Evolutionary conservation across 1,140 invertebrate genomes (phyloP), one percentile per base, ranked within the genome.

Genomic region (Semibalanus balanoides): DNA sequence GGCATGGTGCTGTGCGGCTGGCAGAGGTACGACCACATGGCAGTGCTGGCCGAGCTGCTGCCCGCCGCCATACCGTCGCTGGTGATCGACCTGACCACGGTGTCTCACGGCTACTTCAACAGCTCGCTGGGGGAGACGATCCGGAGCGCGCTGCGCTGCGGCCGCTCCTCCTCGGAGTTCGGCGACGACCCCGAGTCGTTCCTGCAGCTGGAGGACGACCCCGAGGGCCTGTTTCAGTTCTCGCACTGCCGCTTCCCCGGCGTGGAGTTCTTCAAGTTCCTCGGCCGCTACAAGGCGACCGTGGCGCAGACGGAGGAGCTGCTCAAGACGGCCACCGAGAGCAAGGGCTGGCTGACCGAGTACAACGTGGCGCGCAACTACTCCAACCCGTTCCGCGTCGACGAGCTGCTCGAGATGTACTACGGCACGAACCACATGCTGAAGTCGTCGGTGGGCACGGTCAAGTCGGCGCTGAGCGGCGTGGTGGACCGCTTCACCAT

Each of bases 311-410:
- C 84, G 3, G 80, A 82, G 71, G 80, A 82, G 51, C 83, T 82
- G 75, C 73, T 83, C 25, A 81, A 83, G 30, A 81, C 80, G 71
- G 80, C 83, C 29, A 79, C 76, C 30, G 77, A 78, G 73, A 77
- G 76, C 31, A 77, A 76, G n/a, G 89, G 90, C 30, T 94, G 92
- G 92, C 83, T 93, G 79, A 93, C 91, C 9, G 86, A 89, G 9
- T 94, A 93, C 80, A 93, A 93, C 81, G 84, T 92, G 0, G 87
- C 90, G n/a, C 88, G 90, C 79, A 90, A 90, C 78, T 93, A 90
- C 78, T 89, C 90, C 9, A 90, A 88, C 78, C 90, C 91, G 0
- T 86, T 89, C 78, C 85, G 92, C 22, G 86, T 94, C 0, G 90
- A 91, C 77, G 90, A 90, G 80, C 85, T 89, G 30, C 87, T 90